Conservation (phyloP, 2,113 vertebrate species). For the Cottus gobio region DNA sequence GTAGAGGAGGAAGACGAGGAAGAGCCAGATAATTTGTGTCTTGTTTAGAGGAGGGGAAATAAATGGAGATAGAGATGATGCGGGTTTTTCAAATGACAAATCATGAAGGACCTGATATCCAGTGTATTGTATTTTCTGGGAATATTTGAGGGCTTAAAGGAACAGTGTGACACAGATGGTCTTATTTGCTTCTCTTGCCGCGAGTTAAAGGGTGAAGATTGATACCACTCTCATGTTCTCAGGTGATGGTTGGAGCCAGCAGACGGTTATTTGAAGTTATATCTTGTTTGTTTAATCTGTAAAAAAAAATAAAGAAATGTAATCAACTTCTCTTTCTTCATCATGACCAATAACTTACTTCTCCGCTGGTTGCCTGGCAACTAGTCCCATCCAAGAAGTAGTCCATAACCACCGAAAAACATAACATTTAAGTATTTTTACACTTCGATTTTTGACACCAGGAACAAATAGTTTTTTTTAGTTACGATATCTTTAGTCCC, state of each 20-base stretch:
- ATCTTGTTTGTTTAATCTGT: not conserved
- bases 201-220: not conserved
- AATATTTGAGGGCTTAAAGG: not conserved
- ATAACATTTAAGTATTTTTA: not conserved
- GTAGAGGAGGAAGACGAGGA: slow-evolving; percentile 24
- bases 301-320: too few relatives aligned
- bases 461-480: too few relatives aligned
- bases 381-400: not conserved
- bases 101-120: not conserved
- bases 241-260: not conserved
- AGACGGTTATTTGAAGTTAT: not conserved
- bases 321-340: not conserved
- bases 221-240: not conserved
- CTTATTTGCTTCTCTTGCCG: not conserved
- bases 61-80: slow-evolving; percentile 1
- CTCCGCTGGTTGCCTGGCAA: not conserved
- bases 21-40: slow-evolving; percentile 5
- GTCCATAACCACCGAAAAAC: not conserved
- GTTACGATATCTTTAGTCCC: not conserved
- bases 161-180: not conserved
- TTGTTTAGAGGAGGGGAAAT: not conserved
- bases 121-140: not conserved
- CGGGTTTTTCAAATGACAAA: not conserved
- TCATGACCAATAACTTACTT: not conserved
- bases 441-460: not conserved